Percentiles rank a stretch among this genome's conserved stretches.
These are phyloP conservation scores for Melikaiella ostensackeni DNA, from an alignment of 2,888 invertebrate species.

Conservation along the genomic window DNA sequence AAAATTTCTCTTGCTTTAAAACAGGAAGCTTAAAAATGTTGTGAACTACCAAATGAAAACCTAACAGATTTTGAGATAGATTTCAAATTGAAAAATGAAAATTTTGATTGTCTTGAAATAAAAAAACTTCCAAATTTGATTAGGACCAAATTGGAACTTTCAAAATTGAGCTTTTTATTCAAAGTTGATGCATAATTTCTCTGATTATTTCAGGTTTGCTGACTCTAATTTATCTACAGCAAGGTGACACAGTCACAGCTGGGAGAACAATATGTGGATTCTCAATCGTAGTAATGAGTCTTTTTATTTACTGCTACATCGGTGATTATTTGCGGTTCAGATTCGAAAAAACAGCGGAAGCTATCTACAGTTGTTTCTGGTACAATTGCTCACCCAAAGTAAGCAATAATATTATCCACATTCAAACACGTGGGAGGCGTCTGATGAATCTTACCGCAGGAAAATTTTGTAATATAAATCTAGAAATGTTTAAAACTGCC, in stretches of 20 bases:
- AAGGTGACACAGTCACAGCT: conserved; percentile 42
- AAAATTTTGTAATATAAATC: conserved; percentile 46
- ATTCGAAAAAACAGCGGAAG: conserved; percentile 46
- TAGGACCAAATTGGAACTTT: too few species aligned
- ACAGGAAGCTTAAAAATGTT: too few species aligned
- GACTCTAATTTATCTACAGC: conserved; percentile 46
- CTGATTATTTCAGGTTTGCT: conserved; percentile 47
- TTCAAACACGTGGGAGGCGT: conserved; percentile 45
- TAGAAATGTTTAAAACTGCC: conserved; percentile 50
- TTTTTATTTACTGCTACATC: conserved; percentile 51
- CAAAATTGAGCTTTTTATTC: too few species aligned
- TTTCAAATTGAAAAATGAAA: too few species aligned
- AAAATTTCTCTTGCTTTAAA: too few species aligned
- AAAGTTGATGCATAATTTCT: not conserved
- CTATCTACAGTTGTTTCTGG: conserved; percentile 47
- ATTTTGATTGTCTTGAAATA: not conserved
- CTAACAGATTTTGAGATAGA: too few species aligned
- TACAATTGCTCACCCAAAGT: conserved; percentile 45
- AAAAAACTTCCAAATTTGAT: not conserved
- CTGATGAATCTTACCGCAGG: conserved; percentile 47
- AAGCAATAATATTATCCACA: conserved; percentile 44
- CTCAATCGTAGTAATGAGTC: conserved; percentile 45
- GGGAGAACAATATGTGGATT: conserved; percentile 42
- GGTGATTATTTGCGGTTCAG: conserved; percentile 49
- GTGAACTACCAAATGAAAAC: too few species aligned